A percentile compares a stretch with the other conserved stretches of the same genome.
These are phyloP conservation scores for Anabas testudineus DNA, from an alignment of 2,797 vertebrate species.

Conservation along the genomic window DNA sequence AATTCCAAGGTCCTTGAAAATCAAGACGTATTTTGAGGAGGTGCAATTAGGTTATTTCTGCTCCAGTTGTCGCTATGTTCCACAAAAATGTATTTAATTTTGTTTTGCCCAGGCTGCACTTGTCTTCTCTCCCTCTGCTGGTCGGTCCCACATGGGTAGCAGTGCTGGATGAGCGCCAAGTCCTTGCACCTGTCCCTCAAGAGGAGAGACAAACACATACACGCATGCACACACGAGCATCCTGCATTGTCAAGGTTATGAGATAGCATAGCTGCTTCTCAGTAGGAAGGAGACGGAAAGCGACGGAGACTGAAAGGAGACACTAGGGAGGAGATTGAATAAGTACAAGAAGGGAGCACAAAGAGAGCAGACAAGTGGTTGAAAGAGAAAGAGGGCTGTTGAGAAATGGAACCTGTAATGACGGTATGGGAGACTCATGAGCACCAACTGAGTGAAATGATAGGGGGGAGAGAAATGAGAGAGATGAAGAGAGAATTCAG, in stretches of 20 bases:
- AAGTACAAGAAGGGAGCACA: constrained; percentile 58
- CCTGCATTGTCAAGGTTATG: constrained; percentile 79
- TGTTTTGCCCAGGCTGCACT: constrained; percentile 57
- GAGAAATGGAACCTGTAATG: constrained; percentile 78
- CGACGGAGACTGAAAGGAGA: constrained; percentile 54
- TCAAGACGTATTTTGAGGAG: constrained; percentile 63
- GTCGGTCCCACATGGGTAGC: constrained; percentile 52
- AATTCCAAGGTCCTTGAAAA: constrained; percentile 69
- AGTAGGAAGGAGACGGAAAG: constrained; percentile 46
- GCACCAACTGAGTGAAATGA: constrained; percentile 57
- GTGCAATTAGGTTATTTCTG: constrained; percentile 75
- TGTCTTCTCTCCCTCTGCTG: constrained; percentile 46
- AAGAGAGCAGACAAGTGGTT: constrained; percentile 71
- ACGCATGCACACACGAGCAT: constrained; percentile 17
- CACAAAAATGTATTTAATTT: constrained; percentile 64
- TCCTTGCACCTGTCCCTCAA: constrained; percentile 79
- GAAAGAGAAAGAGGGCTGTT: constrained; percentile 63
- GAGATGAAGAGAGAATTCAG: constrained; percentile 57
- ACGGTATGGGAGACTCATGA: constrained; percentile 61
- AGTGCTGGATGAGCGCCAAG: constrained; percentile 61
- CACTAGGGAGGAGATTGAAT: constrained; percentile 62
- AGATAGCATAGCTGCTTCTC: constrained; percentile 57
- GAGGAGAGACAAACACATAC: constrained; percentile 53
- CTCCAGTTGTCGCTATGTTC: constrained; percentile 61
- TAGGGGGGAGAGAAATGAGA: constrained; percentile 30